These are phyloP conservation scores for Sus cebifrons DNA, from an alignment of 2,797 vertebrate species.

Conservation along the genomic window DNA sequence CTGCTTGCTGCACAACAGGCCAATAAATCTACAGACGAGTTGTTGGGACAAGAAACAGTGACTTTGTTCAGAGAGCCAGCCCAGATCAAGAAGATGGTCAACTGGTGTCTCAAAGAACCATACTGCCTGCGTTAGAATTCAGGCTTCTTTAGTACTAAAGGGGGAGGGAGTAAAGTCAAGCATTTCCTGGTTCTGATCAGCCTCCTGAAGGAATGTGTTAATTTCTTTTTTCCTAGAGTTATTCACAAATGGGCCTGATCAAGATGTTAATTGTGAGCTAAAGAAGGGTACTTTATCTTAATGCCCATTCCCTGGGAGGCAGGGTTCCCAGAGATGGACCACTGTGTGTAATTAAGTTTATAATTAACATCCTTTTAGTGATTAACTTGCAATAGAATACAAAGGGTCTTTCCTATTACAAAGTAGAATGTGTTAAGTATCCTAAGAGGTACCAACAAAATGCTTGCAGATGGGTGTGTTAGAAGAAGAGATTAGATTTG, in stretches of 20 bases:
- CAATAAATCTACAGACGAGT: not conserved
- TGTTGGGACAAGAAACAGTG: not conserved
- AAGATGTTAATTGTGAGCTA: not conserved
- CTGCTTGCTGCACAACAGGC: not conserved
- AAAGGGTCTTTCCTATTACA: not conserved
- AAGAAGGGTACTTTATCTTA: not conserved
- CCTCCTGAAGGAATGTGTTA: not conserved
- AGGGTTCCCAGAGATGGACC: not conserved
- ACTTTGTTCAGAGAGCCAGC: not conserved
- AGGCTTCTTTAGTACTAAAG: not conserved
- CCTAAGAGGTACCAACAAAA: not conserved
- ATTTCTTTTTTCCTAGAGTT: not conserved
- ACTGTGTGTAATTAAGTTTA: not conserved
- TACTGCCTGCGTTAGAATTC: not conserved
- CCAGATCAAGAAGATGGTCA: not conserved
- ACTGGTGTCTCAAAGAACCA: not conserved
- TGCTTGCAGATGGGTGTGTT: not conserved
- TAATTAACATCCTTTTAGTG: not conserved
- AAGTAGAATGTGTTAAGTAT: conserved; percentile 12
- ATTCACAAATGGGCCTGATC: not conserved
- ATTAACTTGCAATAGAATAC: not conserved
- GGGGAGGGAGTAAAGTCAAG: not conserved
- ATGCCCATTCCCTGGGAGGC: not conserved
- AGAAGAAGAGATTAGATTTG: not conserved
- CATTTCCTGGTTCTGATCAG: not conserved